Evolutionary conservation across 2,888 invertebrate genomes (phyloP), one percentile per base, ranked within the genome.

Genomic region (Thecophora atra): DNA sequence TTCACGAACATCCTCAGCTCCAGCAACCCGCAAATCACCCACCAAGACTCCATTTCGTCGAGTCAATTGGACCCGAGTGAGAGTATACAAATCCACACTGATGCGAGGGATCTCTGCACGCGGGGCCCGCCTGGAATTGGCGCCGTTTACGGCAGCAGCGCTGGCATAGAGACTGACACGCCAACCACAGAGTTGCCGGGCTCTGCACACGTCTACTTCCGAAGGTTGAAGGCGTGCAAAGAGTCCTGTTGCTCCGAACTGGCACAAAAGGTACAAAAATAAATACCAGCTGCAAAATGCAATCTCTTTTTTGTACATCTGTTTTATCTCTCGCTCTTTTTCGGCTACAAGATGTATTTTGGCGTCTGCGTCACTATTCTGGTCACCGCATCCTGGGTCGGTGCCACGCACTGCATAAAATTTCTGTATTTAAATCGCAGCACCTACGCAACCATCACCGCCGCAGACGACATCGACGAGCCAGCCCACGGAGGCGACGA

Each of bases 321-420:
- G 44, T 64, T 11, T 15, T 19, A 0, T 11, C 44, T 42, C 6
- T 0, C n/a, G 42, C 68, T 26, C 17, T 19, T 24, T 7, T 42
- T 37, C 51, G 17, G 3, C n/a, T 44, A 19, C n/a, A 88, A 95
- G 95, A 94, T 96, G 84, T 95, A 95, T 84, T 94, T 93, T 84
- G 96, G 96, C 68, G 91, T 95, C 74, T 94, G 95, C 88, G 94
- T 96, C 75, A 96, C 94, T 52, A 89, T 94, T 72, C 90, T 93
- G 78, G 92, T 96, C 70, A 95, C 96, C n/a, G 92, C 92, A 11
- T 93, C 94, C 17, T 97, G 96, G 96, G 96, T 96, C 63, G 95
- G 95, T 0, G 93, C 95, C n/a, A 95, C 96, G 1, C 96, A 97
- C 83, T 93, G 94, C 85, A 93, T 96, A 79, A 95, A 95, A 87